Evolutionary conservation across 2,113 vertebrate species (phyloP), one percentile per base, ranked within the genome.

Genomic region (Cyrtonyx montezumae): DNA sequence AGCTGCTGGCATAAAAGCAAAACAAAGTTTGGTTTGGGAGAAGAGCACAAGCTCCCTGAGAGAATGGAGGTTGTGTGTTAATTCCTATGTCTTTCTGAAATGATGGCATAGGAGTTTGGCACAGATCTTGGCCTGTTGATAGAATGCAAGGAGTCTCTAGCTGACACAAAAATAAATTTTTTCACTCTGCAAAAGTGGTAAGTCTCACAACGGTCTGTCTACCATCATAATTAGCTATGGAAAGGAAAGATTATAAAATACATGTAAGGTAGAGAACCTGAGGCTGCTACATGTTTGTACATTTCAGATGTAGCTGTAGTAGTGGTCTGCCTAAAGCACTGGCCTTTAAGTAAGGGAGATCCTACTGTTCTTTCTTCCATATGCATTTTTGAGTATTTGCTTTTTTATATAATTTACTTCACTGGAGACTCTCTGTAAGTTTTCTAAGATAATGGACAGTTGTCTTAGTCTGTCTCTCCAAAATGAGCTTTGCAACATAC

Each of bases 321-420:
- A 73, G 40, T 3, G 6, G 42, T 81, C 63, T 69, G 25, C n/a
- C 40, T 61, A 1, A 0, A 0, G 17, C 30, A 19, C 2, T n/a
- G 40, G 32, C 65, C 1, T 11, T 26, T 19, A n/a, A 13, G 8
- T 32, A 17, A 8, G 11, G 4, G 56, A 7, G 9, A 78, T 1
- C 1, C 34, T 9, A 9, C 28, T 28, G 32, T 34, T 79, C 8
- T 37, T 79, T 53, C 21, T 70, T 30, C 34, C 7, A 46, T 20
- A 7, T 3, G 0, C 4, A 1, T 67, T 80, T 75, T 49, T 16
- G 42, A 23, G 6, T 25, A 51, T 67, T 63, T 37, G 17, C 13
- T 59, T 45, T n/a, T 2, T 2, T 40, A 17, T 20, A 19, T 26
- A 7, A 26, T 1, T 1, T 26, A 32, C 14, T 56, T 73, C 13